Conservation (phyloP, 2,888 invertebrate species). For the Altica lythri region DNA sequence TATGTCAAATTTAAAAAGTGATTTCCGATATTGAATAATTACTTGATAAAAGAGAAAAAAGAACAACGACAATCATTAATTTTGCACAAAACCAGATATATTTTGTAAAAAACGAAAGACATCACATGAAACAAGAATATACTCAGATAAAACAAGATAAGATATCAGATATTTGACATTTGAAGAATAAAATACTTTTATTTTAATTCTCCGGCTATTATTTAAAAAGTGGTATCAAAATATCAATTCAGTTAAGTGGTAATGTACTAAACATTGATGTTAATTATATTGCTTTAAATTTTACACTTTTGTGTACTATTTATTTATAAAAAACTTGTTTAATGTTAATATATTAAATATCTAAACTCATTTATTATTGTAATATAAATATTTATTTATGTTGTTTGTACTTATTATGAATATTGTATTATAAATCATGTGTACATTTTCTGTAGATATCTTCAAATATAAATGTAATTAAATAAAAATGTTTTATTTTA, state of each 20-base stretch:
- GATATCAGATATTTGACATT: too few relatives aligned
- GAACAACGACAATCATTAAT: too few relatives aligned
- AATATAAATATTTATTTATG: conserved; percentile 41
- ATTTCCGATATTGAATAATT: too few relatives aligned
- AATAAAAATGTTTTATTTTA: conserved; percentile 10
- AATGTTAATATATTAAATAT: conserved; percentile 31
- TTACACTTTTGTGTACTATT: conserved; percentile 10
- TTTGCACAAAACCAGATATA: too few relatives aligned
- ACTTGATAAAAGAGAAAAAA: too few relatives aligned
- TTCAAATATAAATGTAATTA: conserved; percentile 42
- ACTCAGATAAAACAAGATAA: too few relatives aligned
- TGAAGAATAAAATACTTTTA: too few relatives aligned
- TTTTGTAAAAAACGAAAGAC: too few relatives aligned
- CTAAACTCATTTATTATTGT: conserved; percentile 41
- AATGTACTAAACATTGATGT: conserved; percentile 5
- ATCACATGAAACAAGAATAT: too few relatives aligned
- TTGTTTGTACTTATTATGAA: conserved; percentile 41
- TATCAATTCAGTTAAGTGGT: conserved; percentile 1
- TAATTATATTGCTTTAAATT: conserved; percentile 14
- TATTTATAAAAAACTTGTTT: conserved; percentile 15
- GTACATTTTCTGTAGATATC: conserved; percentile 46
- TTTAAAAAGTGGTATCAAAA: conserved; percentile 9
- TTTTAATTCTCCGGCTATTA: too few relatives aligned
- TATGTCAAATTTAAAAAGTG: too few relatives aligned
- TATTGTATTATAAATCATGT: conserved; percentile 43